Evolutionary conservation across 1,140 invertebrate genomes (phyloP), one percentile per base, ranked within the genome.

Genomic region (Hylyphantes graminicola): DNA sequence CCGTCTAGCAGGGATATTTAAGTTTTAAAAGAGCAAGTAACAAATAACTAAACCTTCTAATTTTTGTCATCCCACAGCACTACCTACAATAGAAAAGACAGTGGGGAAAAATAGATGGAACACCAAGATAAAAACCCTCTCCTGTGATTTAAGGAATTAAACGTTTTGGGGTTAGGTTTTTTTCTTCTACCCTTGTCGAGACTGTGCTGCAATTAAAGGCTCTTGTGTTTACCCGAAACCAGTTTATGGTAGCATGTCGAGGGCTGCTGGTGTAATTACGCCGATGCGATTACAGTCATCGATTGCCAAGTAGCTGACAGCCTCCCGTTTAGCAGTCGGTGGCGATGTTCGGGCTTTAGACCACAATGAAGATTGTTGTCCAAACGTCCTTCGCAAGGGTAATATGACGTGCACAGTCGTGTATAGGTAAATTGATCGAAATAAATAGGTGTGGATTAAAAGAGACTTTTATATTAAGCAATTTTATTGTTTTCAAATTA

Each of bases 121-220:
- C 48, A 78, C 11, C 11, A 54, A 76, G 72, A 74, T 57, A 74
- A 74, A 74, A 74, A 59, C 12, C 57, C 68, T 51, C 17, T 53
- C 53, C 8, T 78, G 57, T 80, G 77, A 80, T 80, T 80, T 80
- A 80, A 70, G 55, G 77, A 80, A 80, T 80, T 80, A 80, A 74
- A 80, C 55, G 48, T 51, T 55, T 80, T 80, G 8, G 65, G 51
- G 19, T 63, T 13, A 50, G 11, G n/a, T 77, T 51, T 77, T 76
- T 76, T 63, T 48, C 55, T 48, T 50, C 51, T 63, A 15, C 63
- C 50, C 13, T 76, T 63, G 35, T 35, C 10, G 50, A 17, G 17
- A 54, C 35, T 5, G 35, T 35, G 35, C 35, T 67, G 63, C 55
- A 78, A 78, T 78, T 78, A 78, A 78, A 78, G 35, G 61, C 51